These are phyloP conservation scores for Daphoenositta chrysoptera DNA, from an alignment of 2,113 vertebrate genomes.

Conservation along the genomic window DNA sequence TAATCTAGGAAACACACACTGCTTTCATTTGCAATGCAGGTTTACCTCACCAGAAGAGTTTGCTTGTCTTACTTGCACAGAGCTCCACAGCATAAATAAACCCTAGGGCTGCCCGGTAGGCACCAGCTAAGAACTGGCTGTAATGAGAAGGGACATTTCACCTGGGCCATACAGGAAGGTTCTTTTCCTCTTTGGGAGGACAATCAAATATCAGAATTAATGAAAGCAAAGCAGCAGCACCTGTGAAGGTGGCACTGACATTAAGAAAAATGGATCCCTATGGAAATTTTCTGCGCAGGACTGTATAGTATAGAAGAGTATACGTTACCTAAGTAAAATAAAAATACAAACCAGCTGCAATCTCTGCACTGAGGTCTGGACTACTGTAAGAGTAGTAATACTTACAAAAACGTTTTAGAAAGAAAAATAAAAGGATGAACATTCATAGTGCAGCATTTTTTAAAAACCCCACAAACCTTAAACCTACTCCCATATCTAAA, in stretches of 20 bases:
- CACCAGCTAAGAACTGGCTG: not conserved
- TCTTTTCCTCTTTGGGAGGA: not conserved
- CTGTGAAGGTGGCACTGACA: not conserved
- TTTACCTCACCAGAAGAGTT: not conserved
- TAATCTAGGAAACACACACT: not conserved
- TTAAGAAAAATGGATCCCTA: not conserved
- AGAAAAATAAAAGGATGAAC: not conserved
- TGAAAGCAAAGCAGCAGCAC: not conserved
- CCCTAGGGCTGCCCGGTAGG: rapidly evolving
- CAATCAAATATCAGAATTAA: not conserved
- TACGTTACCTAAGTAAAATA: not conserved
- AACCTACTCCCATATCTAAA: not conserved
- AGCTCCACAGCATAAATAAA: rapidly evolving
- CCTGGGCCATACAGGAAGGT: not conserved
- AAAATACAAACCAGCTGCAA: not conserved
- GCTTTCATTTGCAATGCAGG: rapidly evolving
- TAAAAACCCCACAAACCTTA: not conserved
- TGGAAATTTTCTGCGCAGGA: not conserved
- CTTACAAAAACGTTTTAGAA: not conserved
- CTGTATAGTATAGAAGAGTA: not conserved
- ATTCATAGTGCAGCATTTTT: not conserved
- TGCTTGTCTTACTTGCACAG: not conserved
- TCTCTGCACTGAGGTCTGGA: not conserved
- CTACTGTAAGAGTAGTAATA: not conserved
- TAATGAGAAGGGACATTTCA: not conserved